Conservation (phyloP, 2,113 vertebrate genomes). For the Toxostoma redivivum region DNA sequence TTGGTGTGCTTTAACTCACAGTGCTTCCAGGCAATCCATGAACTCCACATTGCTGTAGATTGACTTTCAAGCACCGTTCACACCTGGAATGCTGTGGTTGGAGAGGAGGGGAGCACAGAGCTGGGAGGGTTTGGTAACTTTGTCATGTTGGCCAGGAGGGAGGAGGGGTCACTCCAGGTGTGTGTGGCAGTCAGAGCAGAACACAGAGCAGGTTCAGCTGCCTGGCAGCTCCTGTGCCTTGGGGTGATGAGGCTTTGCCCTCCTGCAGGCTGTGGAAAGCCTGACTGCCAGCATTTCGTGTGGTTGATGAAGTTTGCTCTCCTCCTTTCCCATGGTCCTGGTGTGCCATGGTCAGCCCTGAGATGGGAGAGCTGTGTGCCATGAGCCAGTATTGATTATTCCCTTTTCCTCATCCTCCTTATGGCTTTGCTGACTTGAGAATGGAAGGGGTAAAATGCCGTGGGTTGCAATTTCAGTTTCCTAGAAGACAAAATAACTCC, state of each 20-base stretch:
- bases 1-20: background rate
- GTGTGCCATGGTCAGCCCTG: background rate
- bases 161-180: background rate
- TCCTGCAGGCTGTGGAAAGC: background rate
- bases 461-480: background rate
- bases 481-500: background rate
- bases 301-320: background rate
- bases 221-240: background rate
- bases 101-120: background rate
- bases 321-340: background rate
- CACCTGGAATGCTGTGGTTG: fast-evolving
- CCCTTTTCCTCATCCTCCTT: background rate
- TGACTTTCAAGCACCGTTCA: background rate
- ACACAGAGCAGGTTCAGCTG: background rate
- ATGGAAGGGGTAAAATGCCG: background rate
- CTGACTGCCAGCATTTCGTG: fast-evolving
- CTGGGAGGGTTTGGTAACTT: background rate
- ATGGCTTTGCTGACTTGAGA: background rate
- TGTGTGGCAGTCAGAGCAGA: background rate
- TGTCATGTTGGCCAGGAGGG: fast-evolving
- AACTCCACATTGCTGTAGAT: background rate
- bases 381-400: background rate
- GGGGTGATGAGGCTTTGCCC: background rate
- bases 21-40: fast-evolving
- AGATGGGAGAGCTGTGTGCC: background rate